Base-by-base conservation (phyloP, 2,888 invertebrate species). In the Drosophila phalerata region DNA sequence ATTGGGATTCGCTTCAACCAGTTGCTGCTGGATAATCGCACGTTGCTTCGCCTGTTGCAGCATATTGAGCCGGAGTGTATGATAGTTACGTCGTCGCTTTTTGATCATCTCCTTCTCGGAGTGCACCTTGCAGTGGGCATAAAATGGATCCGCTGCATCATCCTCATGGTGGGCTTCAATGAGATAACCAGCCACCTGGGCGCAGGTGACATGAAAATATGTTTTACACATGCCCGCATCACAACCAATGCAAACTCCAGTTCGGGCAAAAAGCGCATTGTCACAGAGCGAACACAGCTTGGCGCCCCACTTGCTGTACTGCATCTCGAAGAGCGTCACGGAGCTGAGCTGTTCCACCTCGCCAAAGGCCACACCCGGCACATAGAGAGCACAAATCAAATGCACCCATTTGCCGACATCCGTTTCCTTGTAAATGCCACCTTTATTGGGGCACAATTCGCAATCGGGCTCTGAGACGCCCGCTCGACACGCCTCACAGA, bases 401-500 rank as follows among this genome's bases (percentile, higher is more conserved):
- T 99, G 99, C 2, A 99, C 98, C 99, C 99, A 99, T 92, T 97
- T 97, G 8, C 98, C 98, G 53, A 98, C 97, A 93, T 98, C 98
- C 0, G 99, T 98, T 93, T 98, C 98, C 93, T 99, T 99, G 92
- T 95, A 99, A 92, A 96, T 98, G 79, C 96, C 98, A 93, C 96
- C 96, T 90, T 94, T 95, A 91, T 98, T 98, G 0, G 99, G 99
- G 91, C 99, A 99, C 15, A 99, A 93, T 93, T 99, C 99, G 92
- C 99, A 99, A 38, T 95, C 95, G 0, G 98, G 98, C 91, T 97
- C 96, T 13, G 94, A 95, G 13, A 97, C 96, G 0, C 97, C 98
- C 19, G 98, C 98, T 85, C 97, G 96, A 90, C 99, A 99, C 5
- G 99, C 97, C 92, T 99, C 99, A 93, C 99, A 99, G 93, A 99